A percentile compares a stretch with the other conserved stretches of the same genome.
phyloP scores from a whole-genome alignment of 2,797 vertebrate species.

The Pyrocephalus nanus region DNA sequence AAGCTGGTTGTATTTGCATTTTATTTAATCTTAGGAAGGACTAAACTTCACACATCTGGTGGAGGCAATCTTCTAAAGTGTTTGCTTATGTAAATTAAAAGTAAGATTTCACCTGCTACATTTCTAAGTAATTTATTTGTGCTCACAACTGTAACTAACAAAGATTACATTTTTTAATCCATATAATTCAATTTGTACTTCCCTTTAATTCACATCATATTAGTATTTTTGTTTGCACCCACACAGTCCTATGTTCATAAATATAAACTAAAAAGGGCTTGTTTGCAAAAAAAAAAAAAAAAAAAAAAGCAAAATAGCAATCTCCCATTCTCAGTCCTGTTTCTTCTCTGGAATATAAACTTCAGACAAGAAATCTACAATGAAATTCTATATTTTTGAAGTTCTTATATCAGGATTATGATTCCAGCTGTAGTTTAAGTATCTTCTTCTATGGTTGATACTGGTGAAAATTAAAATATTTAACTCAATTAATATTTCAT shows the following conservation, averaged over 20 bases:
- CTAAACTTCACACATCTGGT: slow-evolving; percentile 55
- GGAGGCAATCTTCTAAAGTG: slow-evolving; percentile 54
- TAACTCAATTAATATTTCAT: background rate
- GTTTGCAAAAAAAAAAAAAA: accelerated
- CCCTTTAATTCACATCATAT: slow-evolving; percentile 30
- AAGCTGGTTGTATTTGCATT: slow-evolving; percentile 45
- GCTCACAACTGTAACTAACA: slow-evolving; percentile 63
- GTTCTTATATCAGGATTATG: background rate
- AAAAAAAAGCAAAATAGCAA: background rate
- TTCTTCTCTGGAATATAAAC: background rate
- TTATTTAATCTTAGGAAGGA: slow-evolving; percentile 52
- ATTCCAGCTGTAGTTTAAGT: background rate
- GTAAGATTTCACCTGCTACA: slow-evolving; percentile 57
- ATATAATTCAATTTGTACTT: slow-evolving; percentile 64
- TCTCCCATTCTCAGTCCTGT: background rate
- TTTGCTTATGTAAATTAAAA: slow-evolving; percentile 65
- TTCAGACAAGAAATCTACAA: background rate
- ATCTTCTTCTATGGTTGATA: background rate
- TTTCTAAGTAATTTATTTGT: slow-evolving; percentile 62
- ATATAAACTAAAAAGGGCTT: background rate
- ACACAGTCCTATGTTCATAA: background rate
- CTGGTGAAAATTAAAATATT: background rate
- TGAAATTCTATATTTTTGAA: background rate
- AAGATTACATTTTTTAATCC: slow-evolving; percentile 59
- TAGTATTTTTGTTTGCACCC: slow-evolving; percentile 23